phyloP scores from a whole-genome alignment of 2,797 vertebrate species.

The Esox lucius region DNA sequence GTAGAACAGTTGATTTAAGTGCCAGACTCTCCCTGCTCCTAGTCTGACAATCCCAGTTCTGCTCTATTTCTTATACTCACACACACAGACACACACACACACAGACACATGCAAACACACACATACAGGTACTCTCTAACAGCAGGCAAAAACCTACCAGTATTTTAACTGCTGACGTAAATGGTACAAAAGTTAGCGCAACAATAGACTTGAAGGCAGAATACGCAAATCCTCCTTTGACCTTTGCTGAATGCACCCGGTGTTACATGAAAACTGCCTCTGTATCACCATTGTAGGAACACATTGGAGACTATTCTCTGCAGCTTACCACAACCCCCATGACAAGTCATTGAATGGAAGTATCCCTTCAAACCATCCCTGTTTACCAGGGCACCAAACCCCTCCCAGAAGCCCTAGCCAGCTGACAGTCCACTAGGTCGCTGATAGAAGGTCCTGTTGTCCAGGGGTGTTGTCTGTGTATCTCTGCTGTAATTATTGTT shows the following conservation, averaged over 20 bases:
- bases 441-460: conserved; percentile 9
- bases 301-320: background rate
- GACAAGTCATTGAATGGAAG: background rate
- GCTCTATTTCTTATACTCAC: background rate
- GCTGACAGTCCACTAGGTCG: background rate
- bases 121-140: background rate
- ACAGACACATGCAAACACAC: background rate
- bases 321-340: background rate
- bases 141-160: background rate
- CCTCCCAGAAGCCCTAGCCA: background rate
- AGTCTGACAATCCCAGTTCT: background rate
- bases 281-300: background rate
- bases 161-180: background rate
- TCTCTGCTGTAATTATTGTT: conserved; percentile 45
- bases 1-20: background rate
- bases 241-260: background rate
- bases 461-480: conserved; percentile 21
- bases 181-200: background rate
- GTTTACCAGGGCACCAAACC: background rate
- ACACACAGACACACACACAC: background rate
- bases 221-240: background rate
- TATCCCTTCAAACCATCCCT: too few relatives aligned
- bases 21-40: background rate
- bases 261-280: background rate
- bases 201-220: background rate